Evolutionary conservation across 1,140 invertebrate genomes (phyloP).

Genomic region (Venustaconcha ellipsiformis): DNA sequence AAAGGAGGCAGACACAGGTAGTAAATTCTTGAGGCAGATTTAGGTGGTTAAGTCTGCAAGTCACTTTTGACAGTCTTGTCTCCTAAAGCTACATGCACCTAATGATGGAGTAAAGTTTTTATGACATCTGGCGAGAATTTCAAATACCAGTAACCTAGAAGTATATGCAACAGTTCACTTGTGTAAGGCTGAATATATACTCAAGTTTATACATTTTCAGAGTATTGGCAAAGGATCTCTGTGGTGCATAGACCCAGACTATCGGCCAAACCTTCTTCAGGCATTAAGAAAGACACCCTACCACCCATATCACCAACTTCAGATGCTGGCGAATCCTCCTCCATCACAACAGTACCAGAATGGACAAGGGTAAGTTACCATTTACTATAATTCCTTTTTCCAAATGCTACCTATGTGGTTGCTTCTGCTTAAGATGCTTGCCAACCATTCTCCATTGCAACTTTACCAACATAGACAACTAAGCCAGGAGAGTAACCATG

Average conservation of each 20-base stretch:
- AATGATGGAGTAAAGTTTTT: too few species aligned
- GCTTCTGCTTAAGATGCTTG: too few species aligned
- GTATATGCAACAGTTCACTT: too few species aligned
- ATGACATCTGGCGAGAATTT: too few species aligned
- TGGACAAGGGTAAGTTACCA: constrained; percentile 43
- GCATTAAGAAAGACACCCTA: constrained; percentile 86
- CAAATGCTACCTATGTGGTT: too few species aligned
- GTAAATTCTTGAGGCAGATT: too few species aligned
- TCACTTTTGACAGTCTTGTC: too few species aligned
- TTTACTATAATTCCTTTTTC: too few species aligned
- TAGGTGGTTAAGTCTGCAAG: too few species aligned
- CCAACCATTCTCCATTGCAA: constrained; percentile 21
- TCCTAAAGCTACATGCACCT: too few species aligned
- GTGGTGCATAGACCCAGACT: constrained; percentile 94
- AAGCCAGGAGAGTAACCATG: constrained; percentile 9
- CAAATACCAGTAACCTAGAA: too few species aligned
- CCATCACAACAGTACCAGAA: constrained; percentile 43
- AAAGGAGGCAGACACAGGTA: too few species aligned
- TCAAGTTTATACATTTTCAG: constrained; percentile 69
- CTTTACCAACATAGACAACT: constrained; percentile 44
- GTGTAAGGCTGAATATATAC: neutral
- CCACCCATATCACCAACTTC: constrained; percentile 76
- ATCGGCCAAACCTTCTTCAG: constrained; percentile 86
- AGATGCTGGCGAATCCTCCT: constrained; percentile 67
- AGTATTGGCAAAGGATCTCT: constrained; percentile 94